These are phyloP conservation scores for Guaruba guarouba DNA, from an alignment of 2,113 vertebrate genomes.

Conservation along the genomic window DNA sequence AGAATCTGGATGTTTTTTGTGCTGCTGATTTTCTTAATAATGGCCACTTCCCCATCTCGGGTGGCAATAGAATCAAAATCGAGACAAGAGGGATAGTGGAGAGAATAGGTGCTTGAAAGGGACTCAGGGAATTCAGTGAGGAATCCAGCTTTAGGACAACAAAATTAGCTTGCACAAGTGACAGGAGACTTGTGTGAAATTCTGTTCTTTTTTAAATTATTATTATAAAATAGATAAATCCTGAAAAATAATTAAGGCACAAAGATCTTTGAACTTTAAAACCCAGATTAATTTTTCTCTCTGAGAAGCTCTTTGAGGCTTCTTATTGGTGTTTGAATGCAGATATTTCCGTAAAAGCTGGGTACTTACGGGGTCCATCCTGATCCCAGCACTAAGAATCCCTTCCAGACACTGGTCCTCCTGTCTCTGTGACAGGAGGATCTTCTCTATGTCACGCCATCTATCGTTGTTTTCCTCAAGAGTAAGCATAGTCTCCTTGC, in stretches of 20 bases:
- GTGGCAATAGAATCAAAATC: not conserved
- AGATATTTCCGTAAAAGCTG: not conserved
- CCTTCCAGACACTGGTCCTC: not conserved
- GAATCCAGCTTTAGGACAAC: not conserved
- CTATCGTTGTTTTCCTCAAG: not conserved
- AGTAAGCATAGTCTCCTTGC: not conserved
- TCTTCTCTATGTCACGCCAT: not conserved
- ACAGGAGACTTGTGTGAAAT: not conserved
- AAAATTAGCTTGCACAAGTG: not conserved
- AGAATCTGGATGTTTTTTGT: not conserved
- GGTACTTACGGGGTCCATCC: not conserved
- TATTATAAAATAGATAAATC: not conserved
- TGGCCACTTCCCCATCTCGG: not conserved
- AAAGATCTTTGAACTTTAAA: not conserved
- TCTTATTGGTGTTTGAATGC: not conserved
- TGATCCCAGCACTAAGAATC: not conserved
- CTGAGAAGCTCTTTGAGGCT: not conserved
- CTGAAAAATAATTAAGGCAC: not conserved
- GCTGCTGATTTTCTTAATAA: not conserved
- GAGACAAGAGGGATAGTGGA: not conserved
- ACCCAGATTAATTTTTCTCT: not conserved
- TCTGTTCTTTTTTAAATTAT: not conserved
- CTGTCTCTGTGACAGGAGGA: fast-evolving
- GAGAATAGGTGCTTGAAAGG: not conserved
- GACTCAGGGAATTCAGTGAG: not conserved